Base-by-base conservation (phyloP, 92 coral and sea anemone species). In the Muricea muricata region DNA sequence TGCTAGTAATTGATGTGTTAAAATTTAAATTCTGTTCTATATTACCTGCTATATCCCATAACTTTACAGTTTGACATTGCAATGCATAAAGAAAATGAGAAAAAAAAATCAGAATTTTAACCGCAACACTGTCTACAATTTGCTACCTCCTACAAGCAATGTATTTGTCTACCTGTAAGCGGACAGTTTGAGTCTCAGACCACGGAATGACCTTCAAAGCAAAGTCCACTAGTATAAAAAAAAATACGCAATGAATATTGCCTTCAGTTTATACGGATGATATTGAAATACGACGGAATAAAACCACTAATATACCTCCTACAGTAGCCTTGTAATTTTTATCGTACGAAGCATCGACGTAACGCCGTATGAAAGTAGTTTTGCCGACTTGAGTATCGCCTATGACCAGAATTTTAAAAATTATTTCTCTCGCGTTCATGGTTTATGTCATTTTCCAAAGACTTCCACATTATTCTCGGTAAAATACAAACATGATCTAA, bases 331-430 rank as follows among this genome's bases (percentile, higher is more conserved):
- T 97, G 65, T 97, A 97, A 26, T 90, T 96, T 7, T 95, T 78
- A 10, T 94, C 74, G 20, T 88, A 84, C 30, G 77, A 66, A 30
- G 87, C 93, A 24, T 93, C 87, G 0, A 97, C 97, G 35, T 92
- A 97, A 40, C 96, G 93, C 52, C 91, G 89, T 33, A 97, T 98
- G 85, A 93, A 94, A 31, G 97, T 79, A 9, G 99, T 97, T 47
- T 97, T 97, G 18, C 99, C 99, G 31, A 97, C 99, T 3, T 92
- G 81, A 0, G 98, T 94, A 77, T 97, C 99, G 21, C 99, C 99
- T 33, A 97, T 90, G 17, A 97, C 87, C n/a, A 97, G 81, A 39
- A 97, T 95, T 85, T 97, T 97, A 58, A 93, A 97, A 29, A 94
- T 87, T 33, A 97, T 89, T 76, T 96, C 99, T 40, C 94, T 70